Evolutionary conservation across 2,888 invertebrate genomes (phyloP).

Genomic region (Carabus problematicus): DNA sequence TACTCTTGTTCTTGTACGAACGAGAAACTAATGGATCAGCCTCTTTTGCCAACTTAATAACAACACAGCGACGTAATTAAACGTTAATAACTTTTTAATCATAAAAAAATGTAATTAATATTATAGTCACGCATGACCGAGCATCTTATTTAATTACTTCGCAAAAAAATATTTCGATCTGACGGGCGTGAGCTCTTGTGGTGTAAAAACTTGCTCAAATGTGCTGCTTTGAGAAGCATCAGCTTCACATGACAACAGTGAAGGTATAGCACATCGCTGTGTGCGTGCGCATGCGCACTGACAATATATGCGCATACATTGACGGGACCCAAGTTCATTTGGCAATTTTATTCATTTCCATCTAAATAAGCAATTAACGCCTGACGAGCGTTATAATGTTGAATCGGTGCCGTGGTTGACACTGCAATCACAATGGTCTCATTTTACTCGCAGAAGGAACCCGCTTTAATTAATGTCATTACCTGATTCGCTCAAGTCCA

Average conservation of each 20-base stretch:
- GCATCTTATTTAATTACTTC: slow-evolving; percentile 19
- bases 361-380: slow-evolving; percentile 17
- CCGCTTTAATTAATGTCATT: slow-evolving; percentile 16
- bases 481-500: slow-evolving; percentile 9
- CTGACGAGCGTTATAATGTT: slow-evolving; percentile 2
- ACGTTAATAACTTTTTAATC: slow-evolving; percentile 3
- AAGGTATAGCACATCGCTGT: too few species aligned
- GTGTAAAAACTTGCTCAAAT: not conserved
- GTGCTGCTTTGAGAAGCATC: slow-evolving; percentile 5
- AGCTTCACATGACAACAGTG: not conserved
- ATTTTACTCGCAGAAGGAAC: not conserved
- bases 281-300: not conserved
- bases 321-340: slow-evolving; percentile 2
- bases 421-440: slow-evolving; percentile 13
- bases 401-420: slow-evolving; percentile 5
- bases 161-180: slow-evolving; percentile 7
- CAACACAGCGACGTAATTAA: slow-evolving; percentile 5
- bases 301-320: not conserved
- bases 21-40: too few species aligned
- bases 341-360: slow-evolving; percentile 11
- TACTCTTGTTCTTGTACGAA: too few species aligned
- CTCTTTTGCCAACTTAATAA: too few species aligned
- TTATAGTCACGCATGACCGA: slow-evolving; percentile 4
- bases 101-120: slow-evolving; percentile 2
- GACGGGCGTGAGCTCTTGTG: too few species aligned